Percentiles rank a stretch among this genome's conserved stretches.
phyloP scores from a whole-genome alignment of 2,888 invertebrate species.

The Phortica okadai region DNA sequence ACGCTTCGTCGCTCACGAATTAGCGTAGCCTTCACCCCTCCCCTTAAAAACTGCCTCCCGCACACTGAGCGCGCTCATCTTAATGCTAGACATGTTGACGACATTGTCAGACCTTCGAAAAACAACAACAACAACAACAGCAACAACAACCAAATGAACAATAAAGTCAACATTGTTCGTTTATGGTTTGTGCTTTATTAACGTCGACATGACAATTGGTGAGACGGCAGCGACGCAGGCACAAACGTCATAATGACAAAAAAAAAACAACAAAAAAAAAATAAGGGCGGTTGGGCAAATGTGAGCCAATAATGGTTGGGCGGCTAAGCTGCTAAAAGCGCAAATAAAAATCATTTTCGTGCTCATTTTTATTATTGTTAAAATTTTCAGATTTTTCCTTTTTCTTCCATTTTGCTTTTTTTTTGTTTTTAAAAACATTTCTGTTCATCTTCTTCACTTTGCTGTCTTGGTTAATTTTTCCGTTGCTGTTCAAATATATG shows the following conservation, averaged over 20 bases:
- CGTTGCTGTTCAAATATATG: background rate
- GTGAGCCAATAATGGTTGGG: no score
- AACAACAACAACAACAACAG: no score
- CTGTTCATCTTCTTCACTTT: no score
- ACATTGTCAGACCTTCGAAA: conserved; percentile 4
- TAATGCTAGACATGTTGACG: conserved; percentile 7
- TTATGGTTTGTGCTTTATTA: conserved; percentile 13
- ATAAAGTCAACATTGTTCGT: conserved; percentile 10
- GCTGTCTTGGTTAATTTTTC: no score
- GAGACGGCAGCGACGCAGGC: no score
- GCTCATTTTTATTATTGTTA: conserved; percentile 4
- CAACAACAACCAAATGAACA: background rate
- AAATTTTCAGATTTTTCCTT: background rate
- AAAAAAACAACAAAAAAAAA: no score
- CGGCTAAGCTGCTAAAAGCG: no score
- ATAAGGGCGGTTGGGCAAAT: no score
- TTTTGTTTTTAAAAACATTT: no score
- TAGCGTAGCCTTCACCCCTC: background rate
- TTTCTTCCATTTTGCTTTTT: no score
- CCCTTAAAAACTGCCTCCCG: background rate
- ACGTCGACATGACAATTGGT: background rate
- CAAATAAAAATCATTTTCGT: background rate
- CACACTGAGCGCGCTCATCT: background rate
- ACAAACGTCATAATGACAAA: no score
- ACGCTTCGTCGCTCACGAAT: background rate